These are phyloP conservation scores for Anoncus sp. DNA, from an alignment of 2,888 invertebrate genomes.

Conservation along the genomic window DNA sequence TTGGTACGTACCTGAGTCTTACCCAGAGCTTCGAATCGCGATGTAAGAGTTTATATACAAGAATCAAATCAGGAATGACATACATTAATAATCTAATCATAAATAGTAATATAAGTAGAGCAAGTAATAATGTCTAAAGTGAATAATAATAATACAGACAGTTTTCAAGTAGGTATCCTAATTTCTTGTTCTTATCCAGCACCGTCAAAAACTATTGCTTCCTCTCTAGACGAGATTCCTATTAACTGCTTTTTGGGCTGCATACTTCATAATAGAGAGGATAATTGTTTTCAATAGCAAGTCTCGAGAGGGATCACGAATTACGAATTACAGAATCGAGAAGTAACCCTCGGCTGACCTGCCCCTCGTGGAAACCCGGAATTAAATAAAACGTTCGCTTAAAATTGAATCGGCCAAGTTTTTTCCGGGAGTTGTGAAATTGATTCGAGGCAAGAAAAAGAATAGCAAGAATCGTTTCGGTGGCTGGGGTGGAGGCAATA, in stretches of 20 bases:
- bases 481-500: slow-evolving; percentile 51
- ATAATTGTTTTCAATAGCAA: neutral
- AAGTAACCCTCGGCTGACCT: neutral
- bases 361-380: slow-evolving; percentile 21
- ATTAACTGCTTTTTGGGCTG: neutral
- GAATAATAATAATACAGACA: no score
- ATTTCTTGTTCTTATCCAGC: no score
- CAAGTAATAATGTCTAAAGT: no score
- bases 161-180: no score
- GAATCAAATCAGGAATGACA: no score
- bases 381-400: slow-evolving; percentile 60
- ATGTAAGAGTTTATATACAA: no score
- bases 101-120: no score
- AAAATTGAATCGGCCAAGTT: slow-evolving; percentile 61
- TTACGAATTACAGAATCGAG: slow-evolving; percentile 32
- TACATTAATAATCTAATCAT: no score
- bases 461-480: slow-evolving; percentile 25
- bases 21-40: no score
- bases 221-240: no score
- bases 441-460: slow-evolving; percentile 54
- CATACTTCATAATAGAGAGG: neutral
- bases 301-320: slow-evolving; percentile 16
- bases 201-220: no score
- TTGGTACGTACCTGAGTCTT: no score
- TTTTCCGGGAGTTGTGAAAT: slow-evolving; percentile 61